phyloP scores from a whole-genome alignment of 2,888 invertebrate genomes.

The Galeopsomyia nigrocyanea region DNA sequence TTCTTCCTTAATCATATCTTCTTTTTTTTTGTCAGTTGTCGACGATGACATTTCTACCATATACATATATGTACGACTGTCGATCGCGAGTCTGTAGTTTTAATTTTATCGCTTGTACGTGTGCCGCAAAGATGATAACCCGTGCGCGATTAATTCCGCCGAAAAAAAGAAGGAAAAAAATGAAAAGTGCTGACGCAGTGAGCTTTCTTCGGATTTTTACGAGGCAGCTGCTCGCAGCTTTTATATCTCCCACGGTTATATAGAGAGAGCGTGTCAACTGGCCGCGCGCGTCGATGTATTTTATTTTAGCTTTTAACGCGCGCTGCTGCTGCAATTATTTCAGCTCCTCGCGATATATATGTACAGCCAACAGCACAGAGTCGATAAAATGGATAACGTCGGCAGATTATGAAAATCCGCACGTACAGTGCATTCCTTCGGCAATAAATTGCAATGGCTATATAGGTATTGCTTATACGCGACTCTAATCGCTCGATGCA shows the following conservation, averaged over 20 bases:
- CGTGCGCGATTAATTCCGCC: conserved; percentile 34
- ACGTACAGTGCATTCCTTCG: background rate
- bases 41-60: no score
- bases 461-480: no score
- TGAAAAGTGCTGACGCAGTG: conserved; percentile 28
- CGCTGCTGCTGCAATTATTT: conserved; percentile 38
- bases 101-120: conserved; percentile 4
- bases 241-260: conserved; percentile 19
- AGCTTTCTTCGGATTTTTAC: conserved; percentile 44
- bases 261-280: conserved; percentile 21
- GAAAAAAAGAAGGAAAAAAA: background rate
- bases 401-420: conserved; percentile 33
- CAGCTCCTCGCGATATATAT: conserved; percentile 28
- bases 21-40: background rate
- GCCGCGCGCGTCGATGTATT: conserved; percentile 19
- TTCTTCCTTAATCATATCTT: conserved; percentile 23
- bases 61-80: no score
- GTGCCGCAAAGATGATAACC: background rate
- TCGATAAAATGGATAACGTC: background rate
- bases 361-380: background rate
- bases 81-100: no score
- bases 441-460: no score
- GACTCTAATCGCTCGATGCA: no score
- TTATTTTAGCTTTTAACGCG: conserved; percentile 31
- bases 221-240: conserved; percentile 34